Percentiles rank a stretch among this genome's conserved stretches.
These are phyloP conservation scores for Brachionus paranguensis DNA, from an alignment of 1,140 invertebrate genomes.

Conservation along the genomic window DNA sequence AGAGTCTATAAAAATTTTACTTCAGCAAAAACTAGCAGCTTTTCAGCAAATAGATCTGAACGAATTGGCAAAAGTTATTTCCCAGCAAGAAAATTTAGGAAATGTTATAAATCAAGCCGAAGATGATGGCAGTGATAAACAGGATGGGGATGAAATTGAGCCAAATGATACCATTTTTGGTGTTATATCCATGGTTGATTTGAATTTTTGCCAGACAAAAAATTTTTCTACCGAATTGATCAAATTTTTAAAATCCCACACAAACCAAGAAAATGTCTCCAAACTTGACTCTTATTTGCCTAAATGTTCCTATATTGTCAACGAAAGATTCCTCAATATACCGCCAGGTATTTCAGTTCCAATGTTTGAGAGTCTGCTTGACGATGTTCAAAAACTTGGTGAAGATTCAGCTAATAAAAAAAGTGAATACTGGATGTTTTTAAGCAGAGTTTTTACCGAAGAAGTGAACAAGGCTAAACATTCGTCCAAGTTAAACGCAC, in stretches of 20 bases:
- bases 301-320: not conserved
- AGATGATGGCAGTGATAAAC: not conserved
- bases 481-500: not conserved
- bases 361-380: slow-evolving; percentile 27
- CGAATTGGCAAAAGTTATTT: slow-evolving; percentile 13
- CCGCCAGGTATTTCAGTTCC: slow-evolving; percentile 23
- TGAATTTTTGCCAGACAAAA: not conserved
- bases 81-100: slow-evolving; percentile 10
- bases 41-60: slow-evolving; percentile 18
- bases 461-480: not conserved
- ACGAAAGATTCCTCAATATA: slow-evolving; percentile 37
- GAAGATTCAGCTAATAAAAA: not conserved
- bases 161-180: slow-evolving; percentile 19
- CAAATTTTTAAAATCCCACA: slow-evolving; percentile 1
- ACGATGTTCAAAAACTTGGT: not conserved
- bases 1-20: slow-evolving; percentile 8
- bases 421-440: slow-evolving; percentile 27
- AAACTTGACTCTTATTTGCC: not conserved
- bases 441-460: not conserved
- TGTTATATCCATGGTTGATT: slow-evolving; percentile 15
- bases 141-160: not conserved
- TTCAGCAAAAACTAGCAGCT: slow-evolving; percentile 9
- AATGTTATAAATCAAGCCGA: slow-evolving; percentile 12
- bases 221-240: not conserved
- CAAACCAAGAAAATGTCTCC: not conserved